Base-by-base conservation (phyloP, 2,888 invertebrate species). In the Spilarctia lutea region DNA sequence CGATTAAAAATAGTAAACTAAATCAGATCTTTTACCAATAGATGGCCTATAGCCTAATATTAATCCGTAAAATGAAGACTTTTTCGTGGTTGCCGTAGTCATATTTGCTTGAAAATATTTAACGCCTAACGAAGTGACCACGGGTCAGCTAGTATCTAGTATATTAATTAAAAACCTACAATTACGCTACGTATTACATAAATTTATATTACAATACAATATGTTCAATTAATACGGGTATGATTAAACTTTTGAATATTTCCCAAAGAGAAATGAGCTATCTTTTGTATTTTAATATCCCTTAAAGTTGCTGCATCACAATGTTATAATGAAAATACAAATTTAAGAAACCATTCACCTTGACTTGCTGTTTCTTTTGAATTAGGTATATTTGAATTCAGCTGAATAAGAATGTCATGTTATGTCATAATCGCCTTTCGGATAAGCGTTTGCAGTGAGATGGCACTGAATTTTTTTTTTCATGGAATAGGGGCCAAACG, bases 361-460 rank as follows among this genome's bases (percentile, higher is more conserved):
- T 56, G 39, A 20, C 52, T 39, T 65, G 72, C 67, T 73, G 70
- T n/a, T 56, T 48, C 60, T 63, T 33, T 71, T 76, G 74, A 71
- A 33, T 76, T 78, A n/a, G n/a, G n/a, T n/a, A 81, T 60, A 67
- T 68, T 75, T 66, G 42, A n/a, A 11, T n/a, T 56, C 52, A 56
- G 3, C 2, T 7, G 0, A 56, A 56, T 10, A 56, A 11, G 24
- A 56, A 56, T n/a, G 10, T 8, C 4, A 24, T 45, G 45, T 45
- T 45, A 16, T 45, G 45, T 4, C 45, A 45, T 42, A 42, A 8
- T 42, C 10, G 42, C 10, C 42, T 8, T 42, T 1, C 16, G 11
- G 3, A 11, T 39, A 7, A 39, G 39, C 39, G 39, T 1, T 39
- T 11, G 39, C 39, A 71, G 71, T 68, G n/a, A 72, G 76, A 65